Evolutionary conservation across 1,140 invertebrate species (phyloP).

Genomic region (Ridgeia piscesae): DNA sequence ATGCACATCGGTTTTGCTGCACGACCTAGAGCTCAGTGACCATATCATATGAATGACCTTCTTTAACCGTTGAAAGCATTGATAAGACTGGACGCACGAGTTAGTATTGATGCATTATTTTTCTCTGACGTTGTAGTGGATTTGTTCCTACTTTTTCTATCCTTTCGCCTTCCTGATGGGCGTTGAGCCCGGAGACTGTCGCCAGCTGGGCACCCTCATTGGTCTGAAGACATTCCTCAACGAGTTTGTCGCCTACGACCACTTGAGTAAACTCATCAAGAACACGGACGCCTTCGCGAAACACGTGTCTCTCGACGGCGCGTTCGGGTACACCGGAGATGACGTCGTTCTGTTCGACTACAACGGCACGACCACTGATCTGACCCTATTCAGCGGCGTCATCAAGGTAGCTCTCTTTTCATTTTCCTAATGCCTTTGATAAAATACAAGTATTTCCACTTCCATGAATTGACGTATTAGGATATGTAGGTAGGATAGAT

Average conservation of each 20-base stretch:
- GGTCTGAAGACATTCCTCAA: constrained; percentile 55
- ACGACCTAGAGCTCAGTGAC: too few relatives aligned
- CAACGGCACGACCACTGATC: not conserved
- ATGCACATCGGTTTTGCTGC: too few relatives aligned
- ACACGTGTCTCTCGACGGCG: not conserved
- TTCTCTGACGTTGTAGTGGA: constrained; percentile 30
- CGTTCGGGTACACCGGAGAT: not conserved
- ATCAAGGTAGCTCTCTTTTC: not conserved
- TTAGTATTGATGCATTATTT: not conserved
- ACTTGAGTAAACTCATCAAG: constrained; percentile 42
- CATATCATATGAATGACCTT: too few relatives aligned
- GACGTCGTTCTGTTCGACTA: not conserved
- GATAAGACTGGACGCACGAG: too few relatives aligned
- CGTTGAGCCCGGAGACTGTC: constrained; percentile 38
- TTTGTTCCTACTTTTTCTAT: constrained; percentile 40
- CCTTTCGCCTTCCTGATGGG: constrained; percentile 46
- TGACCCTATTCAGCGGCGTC: not conserved
- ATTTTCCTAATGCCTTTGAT: not conserved
- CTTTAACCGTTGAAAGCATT: too few relatives aligned
- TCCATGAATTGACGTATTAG: too few relatives aligned
- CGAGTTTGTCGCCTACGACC: constrained; percentile 53
- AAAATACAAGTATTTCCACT: too few relatives aligned
- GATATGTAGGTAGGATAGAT: too few relatives aligned
- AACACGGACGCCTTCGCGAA: constrained; percentile 27
- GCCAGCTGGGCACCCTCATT: constrained; percentile 39